Evolutionary conservation across 2,113 vertebrate genomes (phyloP).

Genomic region (Parus major): DNA sequence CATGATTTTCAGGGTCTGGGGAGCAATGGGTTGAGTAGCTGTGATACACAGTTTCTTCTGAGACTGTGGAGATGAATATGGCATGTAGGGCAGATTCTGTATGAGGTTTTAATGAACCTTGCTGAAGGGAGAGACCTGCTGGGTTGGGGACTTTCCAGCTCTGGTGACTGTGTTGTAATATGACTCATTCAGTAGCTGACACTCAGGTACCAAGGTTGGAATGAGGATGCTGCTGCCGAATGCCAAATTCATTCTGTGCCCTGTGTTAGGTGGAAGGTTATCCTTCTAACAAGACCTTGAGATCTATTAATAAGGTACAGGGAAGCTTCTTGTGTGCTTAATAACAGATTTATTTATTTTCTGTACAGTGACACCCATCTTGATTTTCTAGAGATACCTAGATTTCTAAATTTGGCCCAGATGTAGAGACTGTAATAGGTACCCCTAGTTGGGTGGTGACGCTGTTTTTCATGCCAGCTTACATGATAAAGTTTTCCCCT

Average conservation of each 20-base stretch:
- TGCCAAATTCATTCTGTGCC: neutral
- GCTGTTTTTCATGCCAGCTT: too few species aligned
- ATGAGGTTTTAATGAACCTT: neutral
- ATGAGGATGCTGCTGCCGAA: neutral
- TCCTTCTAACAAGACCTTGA: neutral
- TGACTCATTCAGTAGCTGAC: neutral
- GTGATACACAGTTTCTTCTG: neutral
- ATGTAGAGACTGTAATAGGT: too few species aligned
- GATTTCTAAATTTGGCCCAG: too few species aligned
- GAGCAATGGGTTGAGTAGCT: neutral
- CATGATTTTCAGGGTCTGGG: neutral
- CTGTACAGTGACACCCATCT: neutral
- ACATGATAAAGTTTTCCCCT: too few species aligned
- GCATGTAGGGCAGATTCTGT: neutral
- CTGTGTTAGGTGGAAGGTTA: neutral
- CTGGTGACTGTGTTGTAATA: neutral
- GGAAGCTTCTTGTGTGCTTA: neutral
- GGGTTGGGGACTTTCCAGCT: slow-evolving; percentile 9
- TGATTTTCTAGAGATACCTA: neutral
- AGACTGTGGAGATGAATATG: neutral
- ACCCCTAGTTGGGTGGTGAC: too few species aligned
- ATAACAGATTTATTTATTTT: neutral
- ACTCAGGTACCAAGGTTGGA: neutral
- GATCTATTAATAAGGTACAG: neutral
- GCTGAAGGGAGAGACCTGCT: neutral